phyloP scores from a whole-genome alignment of 2,888 invertebrate genomes.

The Sialis fuliginosa region DNA sequence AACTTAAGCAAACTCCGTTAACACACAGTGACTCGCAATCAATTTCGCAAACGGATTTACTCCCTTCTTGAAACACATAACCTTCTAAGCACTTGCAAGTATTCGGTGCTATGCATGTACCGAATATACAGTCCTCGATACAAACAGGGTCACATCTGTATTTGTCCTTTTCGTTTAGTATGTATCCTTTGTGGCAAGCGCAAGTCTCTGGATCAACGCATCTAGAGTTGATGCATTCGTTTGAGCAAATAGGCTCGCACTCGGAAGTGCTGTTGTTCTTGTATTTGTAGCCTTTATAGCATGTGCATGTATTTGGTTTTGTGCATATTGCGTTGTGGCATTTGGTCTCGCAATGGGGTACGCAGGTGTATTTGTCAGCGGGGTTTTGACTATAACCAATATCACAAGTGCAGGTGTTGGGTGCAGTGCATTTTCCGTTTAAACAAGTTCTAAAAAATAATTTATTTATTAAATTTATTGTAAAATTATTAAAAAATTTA shows the following conservation, averaged over 20 bases:
- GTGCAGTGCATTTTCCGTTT: slow-evolving; percentile 16
- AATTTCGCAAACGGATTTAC: slow-evolving; percentile 13
- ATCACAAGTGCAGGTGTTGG: slow-evolving; percentile 12
- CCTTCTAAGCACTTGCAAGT: slow-evolving; percentile 19
- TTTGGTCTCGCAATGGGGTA: slow-evolving; percentile 25
- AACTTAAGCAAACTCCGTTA: slow-evolving; percentile 22
- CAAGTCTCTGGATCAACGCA: slow-evolving; percentile 9
- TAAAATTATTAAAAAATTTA: too few species aligned
- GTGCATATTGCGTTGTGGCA: slow-evolving; percentile 29
- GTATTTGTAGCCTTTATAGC: slow-evolving; percentile 20
- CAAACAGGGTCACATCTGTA: slow-evolving; percentile 15
- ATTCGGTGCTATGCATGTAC: slow-evolving; percentile 29
- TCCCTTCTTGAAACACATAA: slow-evolving; percentile 8
- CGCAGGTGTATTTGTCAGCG: slow-evolving; percentile 15
- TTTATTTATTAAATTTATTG: too few species aligned
- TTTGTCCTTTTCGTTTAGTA: slow-evolving; percentile 4
- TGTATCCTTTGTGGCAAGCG: slow-evolving; percentile 6
- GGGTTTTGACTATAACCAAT: slow-evolving; percentile 9
- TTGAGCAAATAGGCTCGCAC: slow-evolving; percentile 8
- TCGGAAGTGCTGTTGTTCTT: slow-evolving; percentile 8
- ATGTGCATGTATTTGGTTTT: slow-evolving; percentile 23
- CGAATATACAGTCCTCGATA: slow-evolving; percentile 22
- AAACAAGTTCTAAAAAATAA: slow-evolving; percentile 12
- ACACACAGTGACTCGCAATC: slow-evolving; percentile 16
- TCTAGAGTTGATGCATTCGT: slow-evolving; percentile 19